Evolutionary conservation across 2,888 invertebrate genomes (phyloP).

Genomic region (Rhagonycha lutea): DNA sequence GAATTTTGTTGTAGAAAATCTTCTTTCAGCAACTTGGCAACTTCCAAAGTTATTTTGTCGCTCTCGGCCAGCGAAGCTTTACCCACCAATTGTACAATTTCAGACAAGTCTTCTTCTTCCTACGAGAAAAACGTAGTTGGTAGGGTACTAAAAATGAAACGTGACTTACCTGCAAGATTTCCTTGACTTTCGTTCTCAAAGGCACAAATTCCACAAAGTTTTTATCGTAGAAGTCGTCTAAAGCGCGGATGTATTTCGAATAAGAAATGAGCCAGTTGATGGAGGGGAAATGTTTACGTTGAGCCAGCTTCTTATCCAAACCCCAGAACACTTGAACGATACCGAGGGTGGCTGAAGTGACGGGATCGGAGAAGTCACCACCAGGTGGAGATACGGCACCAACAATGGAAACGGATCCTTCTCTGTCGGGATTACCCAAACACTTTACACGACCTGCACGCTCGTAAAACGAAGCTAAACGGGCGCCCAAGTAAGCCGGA

Average conservation of each 20-base stretch:
- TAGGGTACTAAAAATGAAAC: not conserved
- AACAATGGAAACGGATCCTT: slow-evolving; percentile 98
- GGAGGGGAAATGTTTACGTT: slow-evolving; percentile 99
- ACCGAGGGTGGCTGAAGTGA: slow-evolving; percentile 93
- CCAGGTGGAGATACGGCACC: slow-evolving; percentile 99
- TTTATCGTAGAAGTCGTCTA: slow-evolving; percentile 99
- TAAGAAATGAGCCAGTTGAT: slow-evolving; percentile 99
- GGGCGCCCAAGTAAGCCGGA: slow-evolving; percentile 97
- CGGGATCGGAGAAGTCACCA: slow-evolving; percentile 99
- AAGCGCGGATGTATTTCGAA: slow-evolving; percentile 96
- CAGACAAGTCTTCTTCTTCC: slow-evolving; percentile 98
- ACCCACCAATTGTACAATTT: slow-evolving; percentile 99
- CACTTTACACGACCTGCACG: slow-evolving; percentile 97
- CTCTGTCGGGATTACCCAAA: slow-evolving; percentile 95
- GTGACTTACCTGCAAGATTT: slow-evolving; percentile 50
- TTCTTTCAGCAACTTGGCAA: slow-evolving; percentile 96
- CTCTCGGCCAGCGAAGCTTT: slow-evolving; percentile 98
- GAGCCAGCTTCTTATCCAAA: slow-evolving; percentile 96
- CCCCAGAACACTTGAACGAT: slow-evolving; percentile 99
- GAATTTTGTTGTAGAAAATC: slow-evolving; percentile 99
- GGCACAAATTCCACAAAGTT: slow-evolving; percentile 97
- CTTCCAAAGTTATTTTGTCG: slow-evolving; percentile 98
- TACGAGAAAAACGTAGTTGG: slow-evolving; percentile 65
- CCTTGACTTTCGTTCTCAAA: slow-evolving; percentile 90
- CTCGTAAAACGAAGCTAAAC: slow-evolving; percentile 99